phyloP scores from a whole-genome alignment of 2,113 vertebrate genomes.

The Irena cyanogastra region DNA sequence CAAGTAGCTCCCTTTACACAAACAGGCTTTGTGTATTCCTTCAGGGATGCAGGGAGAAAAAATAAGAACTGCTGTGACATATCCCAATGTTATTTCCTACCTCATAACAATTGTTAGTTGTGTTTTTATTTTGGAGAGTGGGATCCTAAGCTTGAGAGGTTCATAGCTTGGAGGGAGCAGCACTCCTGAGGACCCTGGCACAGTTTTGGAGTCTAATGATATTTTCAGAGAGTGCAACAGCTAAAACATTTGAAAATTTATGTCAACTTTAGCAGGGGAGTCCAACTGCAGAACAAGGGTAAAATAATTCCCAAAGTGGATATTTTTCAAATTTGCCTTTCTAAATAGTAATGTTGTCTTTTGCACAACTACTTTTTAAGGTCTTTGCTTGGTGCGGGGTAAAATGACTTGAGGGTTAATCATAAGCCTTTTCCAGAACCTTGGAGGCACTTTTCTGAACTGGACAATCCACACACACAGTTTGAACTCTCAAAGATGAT shows the following conservation, averaged over 20 bases:
- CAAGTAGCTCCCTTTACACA: not conserved
- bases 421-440: not conserved
- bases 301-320: not conserved
- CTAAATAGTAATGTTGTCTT: not conserved
- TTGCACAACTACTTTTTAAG: not conserved
- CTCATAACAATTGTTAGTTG: not conserved
- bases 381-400: not conserved
- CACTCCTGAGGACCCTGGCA: not conserved
- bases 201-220: not conserved
- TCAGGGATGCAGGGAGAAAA: not conserved
- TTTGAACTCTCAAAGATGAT: not conserved
- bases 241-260: not conserved
- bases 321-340: not conserved
- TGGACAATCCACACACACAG: not conserved
- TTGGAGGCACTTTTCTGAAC: not conserved
- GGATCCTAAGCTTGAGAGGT: not conserved
- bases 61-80: not conserved
- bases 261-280: not conserved
- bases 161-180: not conserved
- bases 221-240: not conserved
- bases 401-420: not conserved
- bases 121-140: not conserved
- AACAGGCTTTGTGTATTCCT: not conserved
- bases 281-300: not conserved
- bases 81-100: rapidly evolving